A percentile compares a stretch with the other conserved stretches of the same genome.
Evolutionary conservation across 1,140 invertebrate genomes (phyloP).

Genomic region (Dryas iulia): DNA sequence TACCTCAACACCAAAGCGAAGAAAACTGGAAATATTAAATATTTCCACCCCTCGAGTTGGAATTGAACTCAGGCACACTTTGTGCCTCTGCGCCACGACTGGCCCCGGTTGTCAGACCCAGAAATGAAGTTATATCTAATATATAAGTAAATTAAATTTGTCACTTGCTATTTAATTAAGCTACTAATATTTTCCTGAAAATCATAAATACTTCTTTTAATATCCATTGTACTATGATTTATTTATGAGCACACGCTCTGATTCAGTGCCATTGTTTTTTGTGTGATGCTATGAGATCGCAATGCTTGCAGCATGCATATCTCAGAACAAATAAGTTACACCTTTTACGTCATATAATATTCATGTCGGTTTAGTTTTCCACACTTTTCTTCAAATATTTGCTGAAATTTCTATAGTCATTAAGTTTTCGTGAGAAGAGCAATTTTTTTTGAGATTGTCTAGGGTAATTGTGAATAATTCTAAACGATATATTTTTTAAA

Average conservation of each 20-base stretch:
- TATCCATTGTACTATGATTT: neutral
- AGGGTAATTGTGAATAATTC: no score
- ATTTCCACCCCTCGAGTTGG: no score
- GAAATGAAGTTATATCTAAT: no score
- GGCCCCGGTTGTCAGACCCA: no score
- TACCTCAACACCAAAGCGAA: no score
- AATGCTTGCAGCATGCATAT: conserved; percentile 8
- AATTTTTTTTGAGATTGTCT: no score
- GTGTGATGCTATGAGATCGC: neutral
- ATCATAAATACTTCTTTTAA: neutral
- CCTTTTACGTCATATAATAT: neutral
- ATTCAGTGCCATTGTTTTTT: neutral
- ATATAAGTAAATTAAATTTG: neutral
- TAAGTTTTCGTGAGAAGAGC: no score
- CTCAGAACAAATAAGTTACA: conserved; percentile 21
- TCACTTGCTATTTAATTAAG: neutral
- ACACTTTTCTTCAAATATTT: neutral
- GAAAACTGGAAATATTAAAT: no score
- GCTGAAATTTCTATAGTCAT: no score
- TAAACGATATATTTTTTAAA: no score
- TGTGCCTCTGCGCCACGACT: no score
- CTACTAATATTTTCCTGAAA: neutral
- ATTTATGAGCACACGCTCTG: neutral
- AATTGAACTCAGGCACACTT: no score
- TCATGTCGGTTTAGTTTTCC: neutral